Conservation (phyloP, 2,113 vertebrate genomes). For the Mustela lutreola region DNA sequence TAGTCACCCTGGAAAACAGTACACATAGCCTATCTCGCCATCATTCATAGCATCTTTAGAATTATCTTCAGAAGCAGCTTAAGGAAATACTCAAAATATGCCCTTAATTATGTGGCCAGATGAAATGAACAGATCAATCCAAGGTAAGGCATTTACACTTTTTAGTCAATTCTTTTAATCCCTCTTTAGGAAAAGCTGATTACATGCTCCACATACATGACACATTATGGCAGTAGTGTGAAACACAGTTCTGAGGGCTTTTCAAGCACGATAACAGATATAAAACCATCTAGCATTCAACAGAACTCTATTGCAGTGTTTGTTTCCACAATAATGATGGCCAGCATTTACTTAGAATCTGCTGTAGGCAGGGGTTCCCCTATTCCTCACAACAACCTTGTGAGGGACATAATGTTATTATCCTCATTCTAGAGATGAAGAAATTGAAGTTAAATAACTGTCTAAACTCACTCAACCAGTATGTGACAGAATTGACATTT, state of each 20-base stretch:
- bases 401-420: not conserved
- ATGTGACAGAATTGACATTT: not conserved
- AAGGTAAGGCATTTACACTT: not conserved
- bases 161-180: not conserved
- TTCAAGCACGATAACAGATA: not conserved
- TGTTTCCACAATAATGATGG: not conserved
- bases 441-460: not conserved
- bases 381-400: not conserved
- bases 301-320: not conserved
- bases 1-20: not conserved
- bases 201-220: not conserved
- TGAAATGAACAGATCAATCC: not conserved
- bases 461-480: not conserved
- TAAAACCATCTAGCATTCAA: not conserved
- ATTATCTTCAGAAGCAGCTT: not conserved
- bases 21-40: not conserved
- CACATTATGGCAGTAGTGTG: not conserved
- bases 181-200: not conserved
- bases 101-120: not conserved
- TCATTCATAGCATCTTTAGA: not conserved
- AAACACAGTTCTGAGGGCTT: not conserved
- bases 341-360: not conserved
- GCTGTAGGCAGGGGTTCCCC: not conserved
- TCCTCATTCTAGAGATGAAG: not conserved
- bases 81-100: not conserved